Conservation (phyloP, 2,113 vertebrate species). For the Scomber scombrus region DNA sequence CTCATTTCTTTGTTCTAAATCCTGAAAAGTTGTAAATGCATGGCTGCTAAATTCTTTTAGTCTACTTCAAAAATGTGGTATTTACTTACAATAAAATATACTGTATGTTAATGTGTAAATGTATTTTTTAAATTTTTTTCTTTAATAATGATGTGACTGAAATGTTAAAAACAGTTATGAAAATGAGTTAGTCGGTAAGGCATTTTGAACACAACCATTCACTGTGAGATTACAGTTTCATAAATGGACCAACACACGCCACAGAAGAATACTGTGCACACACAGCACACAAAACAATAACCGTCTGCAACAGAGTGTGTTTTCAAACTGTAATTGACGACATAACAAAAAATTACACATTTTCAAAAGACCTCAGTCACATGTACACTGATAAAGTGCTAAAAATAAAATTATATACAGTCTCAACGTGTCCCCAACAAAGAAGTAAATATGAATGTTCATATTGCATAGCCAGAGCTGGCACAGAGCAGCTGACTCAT, state of each 20-base stretch:
- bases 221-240: slow-evolving; percentile 42
- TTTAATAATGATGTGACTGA: not conserved
- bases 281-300: slow-evolving; percentile 34
- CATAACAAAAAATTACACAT: slow-evolving; percentile 21
- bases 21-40: slow-evolving; percentile 9
- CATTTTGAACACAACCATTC: slow-evolving; percentile 61
- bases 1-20: not conserved
- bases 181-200: slow-evolving; percentile 69
- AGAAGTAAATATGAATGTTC: slow-evolving; percentile 39
- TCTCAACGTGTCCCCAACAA: slow-evolving; percentile 28
- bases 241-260: slow-evolving; percentile 31
- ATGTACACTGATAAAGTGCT: slow-evolving; percentile 70
- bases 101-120: not conserved
- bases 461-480: slow-evolving; percentile 73
- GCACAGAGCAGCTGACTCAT: slow-evolving; percentile 34
- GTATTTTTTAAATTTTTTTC: not conserved
- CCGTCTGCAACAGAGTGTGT: slow-evolving; percentile 8
- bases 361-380: slow-evolving; percentile 36
- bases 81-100: slow-evolving; percentile 37
- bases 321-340: slow-evolving; percentile 36
- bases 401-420: slow-evolving; percentile 52
- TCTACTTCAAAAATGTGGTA: slow-evolving; percentile 32
- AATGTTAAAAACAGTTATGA: slow-evolving; percentile 38
- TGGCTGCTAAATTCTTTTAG: slow-evolving; percentile 8
- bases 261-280: slow-evolving; percentile 24